Base-by-base conservation (phyloP, 2,797 vertebrate genomes). In the Sebastes wilsoni region DNA sequence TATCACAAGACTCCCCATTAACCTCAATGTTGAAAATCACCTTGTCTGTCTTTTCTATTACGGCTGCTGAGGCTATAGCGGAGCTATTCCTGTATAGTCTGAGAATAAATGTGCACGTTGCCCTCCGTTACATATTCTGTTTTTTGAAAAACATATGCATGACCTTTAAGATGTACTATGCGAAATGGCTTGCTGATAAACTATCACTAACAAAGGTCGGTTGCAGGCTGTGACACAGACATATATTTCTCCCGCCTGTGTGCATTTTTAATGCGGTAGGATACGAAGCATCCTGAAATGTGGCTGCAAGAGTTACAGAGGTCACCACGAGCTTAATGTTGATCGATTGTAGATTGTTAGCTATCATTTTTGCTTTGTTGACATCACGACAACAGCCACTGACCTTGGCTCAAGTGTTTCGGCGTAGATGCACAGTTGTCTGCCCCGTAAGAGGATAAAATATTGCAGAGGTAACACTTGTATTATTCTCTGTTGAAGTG, bases 181-280 rank as follows among this genome's bases (percentile, higher is more conserved):
- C n/a, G 8, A 71, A 66, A 79, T 54, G 12, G 22, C 72, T 68
- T 34, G 23, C 52, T 79, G 42, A 27, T 77, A 78, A 87, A 79
- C 68, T 72, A 27, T 20, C 8, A 23, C 76, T 72, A 84, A 62
- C 66, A 80, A 86, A 89, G 85, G 82, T 86, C 81, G 86, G 65
- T n/a, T 13, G 20, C 28, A 28, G 59, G 58, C 56, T 80, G 13
- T 75, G 68, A 81, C 77, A 87, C 36, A 46, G 16, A 34, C 36
- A 58, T 68, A 82, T 71, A 70, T 67, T 72, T 66, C 14, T 58
- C 38, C 49, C 22, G 52, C 46, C 61, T 38, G 7, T n/a, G 34
- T 42, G 32, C 8, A 28, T 79, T 72, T 60, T 77, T 49, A 52
- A 56, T 67, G 62, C 55, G 32, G 34, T 11, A 59, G 65, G 42